These are phyloP conservation scores for Centropus bengalensis DNA, from an alignment of 2,113 vertebrate species.

Conservation along the genomic window DNA sequence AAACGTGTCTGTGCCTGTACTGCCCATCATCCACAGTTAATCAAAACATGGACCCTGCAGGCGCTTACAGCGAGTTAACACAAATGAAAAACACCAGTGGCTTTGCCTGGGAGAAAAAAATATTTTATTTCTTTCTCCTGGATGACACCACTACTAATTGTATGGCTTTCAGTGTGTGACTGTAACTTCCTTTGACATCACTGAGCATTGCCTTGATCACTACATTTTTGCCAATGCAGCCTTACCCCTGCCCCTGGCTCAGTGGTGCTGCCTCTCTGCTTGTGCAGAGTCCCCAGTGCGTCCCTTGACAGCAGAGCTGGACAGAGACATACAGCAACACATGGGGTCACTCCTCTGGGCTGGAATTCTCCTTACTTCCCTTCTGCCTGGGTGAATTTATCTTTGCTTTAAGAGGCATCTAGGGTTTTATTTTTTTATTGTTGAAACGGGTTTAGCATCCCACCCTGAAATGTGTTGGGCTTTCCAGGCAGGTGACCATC, in stretches of 20 bases:
- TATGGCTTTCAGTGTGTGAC: background rate
- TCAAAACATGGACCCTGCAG: conserved; percentile 31
- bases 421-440: background rate
- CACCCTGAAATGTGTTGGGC: background rate
- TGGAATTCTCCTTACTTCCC: background rate
- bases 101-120: background rate
- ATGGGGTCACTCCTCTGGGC: background rate
- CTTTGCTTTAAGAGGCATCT: background rate
- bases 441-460: background rate
- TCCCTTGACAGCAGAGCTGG: background rate
- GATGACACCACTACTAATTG: background rate
- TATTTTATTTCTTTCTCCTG: conserved; percentile 14
- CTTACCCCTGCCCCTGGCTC: background rate
- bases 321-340: rapidly evolving
- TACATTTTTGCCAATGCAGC: rapidly evolving
- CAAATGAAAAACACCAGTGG: conserved; percentile 10
- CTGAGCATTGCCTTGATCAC: background rate
- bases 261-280: background rate
- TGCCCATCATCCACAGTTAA: background rate
- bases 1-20: background rate
- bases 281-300: rapidly evolving
- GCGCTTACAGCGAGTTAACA: conserved; percentile 7
- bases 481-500: background rate
- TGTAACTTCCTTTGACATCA: background rate
- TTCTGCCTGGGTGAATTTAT: background rate